Conservation (phyloP, 2,888 invertebrate genomes). For the Noctuana brunneofusca region DNA sequence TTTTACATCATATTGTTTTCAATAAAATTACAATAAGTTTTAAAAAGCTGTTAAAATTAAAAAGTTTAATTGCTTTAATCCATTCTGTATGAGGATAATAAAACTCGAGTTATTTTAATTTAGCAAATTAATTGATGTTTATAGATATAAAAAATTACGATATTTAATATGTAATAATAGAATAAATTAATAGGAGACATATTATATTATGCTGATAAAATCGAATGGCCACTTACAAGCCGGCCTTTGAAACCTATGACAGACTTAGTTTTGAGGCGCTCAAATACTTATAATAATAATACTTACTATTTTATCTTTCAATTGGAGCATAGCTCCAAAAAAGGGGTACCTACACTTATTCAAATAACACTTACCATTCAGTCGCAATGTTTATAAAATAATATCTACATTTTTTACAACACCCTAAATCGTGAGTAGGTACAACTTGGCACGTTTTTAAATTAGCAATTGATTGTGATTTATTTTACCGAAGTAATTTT, state of each 20-base stretch:
- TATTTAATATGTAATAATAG: too few relatives aligned
- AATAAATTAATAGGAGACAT: too few relatives aligned
- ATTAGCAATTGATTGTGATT: neutral
- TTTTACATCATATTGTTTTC: neutral
- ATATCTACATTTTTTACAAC: slow-evolving; percentile 35
- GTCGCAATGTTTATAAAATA: slow-evolving; percentile 44
- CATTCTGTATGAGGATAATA: too few relatives aligned
- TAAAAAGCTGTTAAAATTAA: too few relatives aligned
- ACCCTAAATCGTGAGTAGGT: slow-evolving; percentile 17
- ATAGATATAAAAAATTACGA: too few relatives aligned
- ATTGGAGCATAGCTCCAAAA: slow-evolving; percentile 10
- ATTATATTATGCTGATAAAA: too few relatives aligned
- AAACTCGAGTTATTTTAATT: too few relatives aligned
- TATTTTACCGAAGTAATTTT: neutral
- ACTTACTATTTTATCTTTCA: slow-evolving; percentile 25
- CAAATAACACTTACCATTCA: slow-evolving; percentile 45
- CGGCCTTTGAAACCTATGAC: neutral
- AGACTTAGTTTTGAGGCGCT: slow-evolving; percentile 9
- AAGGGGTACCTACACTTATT: slow-evolving; percentile 26
- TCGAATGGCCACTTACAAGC: neutral
- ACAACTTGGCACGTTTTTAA: slow-evolving; percentile 25
- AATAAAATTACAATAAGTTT: too few relatives aligned
- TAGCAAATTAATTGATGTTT: too few relatives aligned
- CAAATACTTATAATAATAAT: slow-evolving; percentile 29
- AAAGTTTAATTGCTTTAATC: too few relatives aligned